Evolutionary conservation across 2,797 vertebrate species (phyloP).

Genomic region (Alca torda): DNA sequence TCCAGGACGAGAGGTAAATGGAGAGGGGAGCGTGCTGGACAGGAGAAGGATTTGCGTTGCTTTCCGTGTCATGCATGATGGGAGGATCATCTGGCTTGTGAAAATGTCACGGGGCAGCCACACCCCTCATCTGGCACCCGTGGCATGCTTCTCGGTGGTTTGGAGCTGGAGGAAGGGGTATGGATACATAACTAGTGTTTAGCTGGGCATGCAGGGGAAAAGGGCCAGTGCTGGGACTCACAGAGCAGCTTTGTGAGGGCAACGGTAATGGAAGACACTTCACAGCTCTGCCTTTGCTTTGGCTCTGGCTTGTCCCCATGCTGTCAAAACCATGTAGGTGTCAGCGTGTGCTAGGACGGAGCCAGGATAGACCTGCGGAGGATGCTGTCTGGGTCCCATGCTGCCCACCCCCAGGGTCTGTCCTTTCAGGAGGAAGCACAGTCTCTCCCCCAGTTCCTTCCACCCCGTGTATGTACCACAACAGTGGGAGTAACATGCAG

Average conservation of each 20-base stretch:
- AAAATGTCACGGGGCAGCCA: not conserved
- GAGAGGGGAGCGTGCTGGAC: not conserved
- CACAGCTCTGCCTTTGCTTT: not conserved
- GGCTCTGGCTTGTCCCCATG: not conserved
- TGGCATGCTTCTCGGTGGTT: not conserved
- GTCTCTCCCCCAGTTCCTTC: not conserved
- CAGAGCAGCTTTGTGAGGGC: not conserved
- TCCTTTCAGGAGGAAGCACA: not conserved
- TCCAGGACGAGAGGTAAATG: constrained; percentile 86
- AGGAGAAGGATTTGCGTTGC: not conserved
- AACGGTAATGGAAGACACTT: not conserved
- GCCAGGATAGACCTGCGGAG: not conserved
- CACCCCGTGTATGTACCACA: not conserved
- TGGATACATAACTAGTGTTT: not conserved
- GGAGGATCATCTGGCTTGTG: not conserved
- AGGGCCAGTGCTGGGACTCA: not conserved
- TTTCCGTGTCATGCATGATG: not conserved
- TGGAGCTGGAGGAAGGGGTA: not conserved
- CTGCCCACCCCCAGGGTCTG: not conserved
- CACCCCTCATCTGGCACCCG: not conserved
- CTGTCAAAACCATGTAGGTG: not conserved
- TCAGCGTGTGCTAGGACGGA: not conserved
- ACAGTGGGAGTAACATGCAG: not conserved
- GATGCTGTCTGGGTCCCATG: not conserved
- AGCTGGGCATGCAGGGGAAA: not conserved